Evolutionary conservation across 92 coral and sea anemone genomes (phyloP).

Genomic region (Micromussa lordhowensis): DNA sequence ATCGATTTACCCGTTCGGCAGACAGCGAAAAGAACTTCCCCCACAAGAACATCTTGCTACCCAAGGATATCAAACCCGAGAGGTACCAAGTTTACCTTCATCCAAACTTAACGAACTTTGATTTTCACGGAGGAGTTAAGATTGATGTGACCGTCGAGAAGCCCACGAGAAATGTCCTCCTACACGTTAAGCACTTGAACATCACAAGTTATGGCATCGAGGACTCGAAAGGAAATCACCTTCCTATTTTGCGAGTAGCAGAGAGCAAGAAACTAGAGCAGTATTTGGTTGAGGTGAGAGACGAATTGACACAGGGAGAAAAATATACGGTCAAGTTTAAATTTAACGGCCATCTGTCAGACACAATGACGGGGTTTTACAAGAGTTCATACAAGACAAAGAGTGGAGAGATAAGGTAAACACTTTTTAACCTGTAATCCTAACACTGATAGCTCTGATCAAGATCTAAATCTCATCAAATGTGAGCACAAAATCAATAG

Average conservation of each 20-base stretch:
- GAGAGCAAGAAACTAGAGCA: slow-evolving; percentile 83
- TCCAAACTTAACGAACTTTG: slow-evolving; percentile 72
- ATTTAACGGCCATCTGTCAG: slow-evolving; percentile 75
- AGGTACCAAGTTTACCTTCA: slow-evolving; percentile 81
- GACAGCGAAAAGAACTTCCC: slow-evolving; percentile 67
- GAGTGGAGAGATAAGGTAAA: slow-evolving; percentile 85
- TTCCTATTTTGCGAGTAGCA: slow-evolving; percentile 63
- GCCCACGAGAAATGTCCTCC: slow-evolving; percentile 72
- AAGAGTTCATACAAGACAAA: slow-evolving; percentile 95
- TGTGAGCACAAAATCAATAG: background rate
- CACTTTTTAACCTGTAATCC: background rate
- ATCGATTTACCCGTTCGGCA: slow-evolving; percentile 50
- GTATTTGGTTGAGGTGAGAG: slow-evolving; percentile 74
- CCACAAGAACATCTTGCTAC: slow-evolving; percentile 72
- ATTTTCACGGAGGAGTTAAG: slow-evolving; percentile 77
- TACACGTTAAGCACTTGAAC: slow-evolving; percentile 73
- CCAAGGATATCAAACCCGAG: slow-evolving; percentile 77
- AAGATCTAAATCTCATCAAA: background rate
- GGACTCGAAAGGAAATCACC: slow-evolving; percentile 60
- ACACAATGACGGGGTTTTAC: slow-evolving; percentile 96
- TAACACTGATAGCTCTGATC: background rate
- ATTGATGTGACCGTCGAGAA: slow-evolving; percentile 70
- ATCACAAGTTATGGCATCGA: slow-evolving; percentile 68
- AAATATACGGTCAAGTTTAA: slow-evolving; percentile 73
- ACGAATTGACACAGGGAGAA: slow-evolving; percentile 61